Percentiles rank a stretch among this genome's conserved stretches.
phyloP scores from a whole-genome alignment of 2,797 vertebrate species.

The Eutrigla gurnardus region DNA sequence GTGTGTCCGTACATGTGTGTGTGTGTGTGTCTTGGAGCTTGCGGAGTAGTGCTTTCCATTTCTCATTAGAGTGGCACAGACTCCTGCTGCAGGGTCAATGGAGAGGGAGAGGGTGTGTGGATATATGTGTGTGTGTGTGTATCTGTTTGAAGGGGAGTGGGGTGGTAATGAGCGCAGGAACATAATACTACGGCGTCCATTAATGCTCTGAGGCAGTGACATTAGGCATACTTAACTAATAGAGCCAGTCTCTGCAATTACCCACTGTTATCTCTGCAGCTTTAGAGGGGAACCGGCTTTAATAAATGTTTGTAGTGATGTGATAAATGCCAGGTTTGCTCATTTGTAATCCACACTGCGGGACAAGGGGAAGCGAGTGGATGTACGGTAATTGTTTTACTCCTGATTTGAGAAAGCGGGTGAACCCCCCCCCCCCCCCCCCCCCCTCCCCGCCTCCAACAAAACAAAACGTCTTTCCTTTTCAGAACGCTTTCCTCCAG shows the following conservation, averaged over 20 bases:
- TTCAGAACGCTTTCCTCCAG: constrained; percentile 52
- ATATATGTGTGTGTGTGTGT: constrained; percentile 63
- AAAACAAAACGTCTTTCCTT: constrained; percentile 30
- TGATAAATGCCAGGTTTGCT: constrained; percentile 85
- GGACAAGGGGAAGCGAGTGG: constrained; percentile 72
- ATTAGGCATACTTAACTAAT: constrained; percentile 90
- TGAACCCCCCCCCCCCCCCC: constrained; percentile 12
- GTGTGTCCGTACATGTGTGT: constrained; percentile 4
- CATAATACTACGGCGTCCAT: constrained; percentile 88
- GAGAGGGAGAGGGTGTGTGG: constrained; percentile 70
- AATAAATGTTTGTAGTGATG: constrained; percentile 85
- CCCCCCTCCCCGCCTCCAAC: too few relatives aligned
- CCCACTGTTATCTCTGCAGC: constrained; percentile 84
- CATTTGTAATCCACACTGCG: constrained; percentile 82
- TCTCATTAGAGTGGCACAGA: constrained; percentile 87
- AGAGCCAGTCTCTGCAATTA: constrained; percentile 87
- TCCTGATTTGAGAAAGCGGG: constrained; percentile 63
- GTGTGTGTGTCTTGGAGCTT: constrained; percentile 78
- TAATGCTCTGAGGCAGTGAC: constrained; percentile 87
- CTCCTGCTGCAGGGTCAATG: constrained; percentile 87
- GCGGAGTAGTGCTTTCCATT: constrained; percentile 86
- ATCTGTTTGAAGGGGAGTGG: constrained; percentile 78
- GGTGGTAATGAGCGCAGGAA: constrained; percentile 86
- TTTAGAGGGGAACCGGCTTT: constrained; percentile 82
- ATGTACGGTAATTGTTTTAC: constrained; percentile 84